These are phyloP conservation scores for Bucco capensis DNA, from an alignment of 2,113 vertebrate genomes.

Conservation along the genomic window DNA sequence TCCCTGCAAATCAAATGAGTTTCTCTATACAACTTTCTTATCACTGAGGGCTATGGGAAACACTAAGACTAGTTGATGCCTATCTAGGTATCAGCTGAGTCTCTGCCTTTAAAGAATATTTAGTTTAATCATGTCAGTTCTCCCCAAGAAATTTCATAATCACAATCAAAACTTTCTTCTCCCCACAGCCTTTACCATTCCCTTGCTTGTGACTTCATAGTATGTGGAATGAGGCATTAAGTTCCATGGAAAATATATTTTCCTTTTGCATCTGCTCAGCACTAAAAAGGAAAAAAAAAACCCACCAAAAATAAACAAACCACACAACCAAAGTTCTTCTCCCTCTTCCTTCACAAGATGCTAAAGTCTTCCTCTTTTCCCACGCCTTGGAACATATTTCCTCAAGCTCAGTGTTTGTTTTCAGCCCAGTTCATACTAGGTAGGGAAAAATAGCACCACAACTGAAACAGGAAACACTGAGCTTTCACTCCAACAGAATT, in stretches of 20 bases:
- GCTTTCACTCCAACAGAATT: background rate
- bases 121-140: too few relatives aligned
- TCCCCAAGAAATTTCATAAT: too few relatives aligned
- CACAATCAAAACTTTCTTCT: too few relatives aligned
- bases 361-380: slow-evolving; percentile 36
- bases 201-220: too few relatives aligned
- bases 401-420: slow-evolving; percentile 25
- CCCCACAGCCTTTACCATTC: too few relatives aligned
- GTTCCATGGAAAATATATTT: background rate
- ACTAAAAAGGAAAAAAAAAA: background rate
- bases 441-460: background rate
- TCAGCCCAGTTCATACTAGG: background rate
- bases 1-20: background rate
- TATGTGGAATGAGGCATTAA: too few relatives aligned
- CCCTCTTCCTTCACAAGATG: slow-evolving; percentile 13
- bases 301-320: too few relatives aligned
- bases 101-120: too few relatives aligned
- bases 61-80: background rate
- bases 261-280: background rate
- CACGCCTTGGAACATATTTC: slow-evolving; percentile 26
- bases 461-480: background rate
- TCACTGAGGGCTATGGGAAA: background rate
- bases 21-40: background rate
- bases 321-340: background rate
- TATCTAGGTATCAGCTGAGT: too few relatives aligned